Evolutionary conservation across 2,888 invertebrate genomes (phyloP).

Genomic region (Panopea generosa): DNA sequence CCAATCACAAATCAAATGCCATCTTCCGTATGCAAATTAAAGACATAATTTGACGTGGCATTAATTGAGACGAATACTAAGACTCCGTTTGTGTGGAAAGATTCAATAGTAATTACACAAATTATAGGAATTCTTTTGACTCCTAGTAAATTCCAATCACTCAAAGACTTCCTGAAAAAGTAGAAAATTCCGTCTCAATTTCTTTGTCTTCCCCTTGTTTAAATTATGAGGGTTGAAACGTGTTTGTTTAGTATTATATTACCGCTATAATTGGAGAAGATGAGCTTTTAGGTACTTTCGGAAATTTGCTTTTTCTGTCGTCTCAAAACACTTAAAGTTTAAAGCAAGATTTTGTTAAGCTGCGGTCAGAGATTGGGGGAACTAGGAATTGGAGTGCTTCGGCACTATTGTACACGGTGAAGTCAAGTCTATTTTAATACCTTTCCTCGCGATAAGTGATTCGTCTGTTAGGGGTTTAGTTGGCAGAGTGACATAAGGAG

Average conservation of each 20-base stretch:
- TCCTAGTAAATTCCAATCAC: slow-evolving; percentile 45
- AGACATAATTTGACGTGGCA: slow-evolving; percentile 56
- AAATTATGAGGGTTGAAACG: slow-evolving; percentile 34
- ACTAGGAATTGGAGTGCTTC: too few relatives aligned
- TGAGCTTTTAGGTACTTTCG: neutral
- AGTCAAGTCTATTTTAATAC: too few relatives aligned
- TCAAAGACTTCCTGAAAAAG: slow-evolving; percentile 18
- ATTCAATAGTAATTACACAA: slow-evolving; percentile 48
- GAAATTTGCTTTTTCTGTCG: too few relatives aligned
- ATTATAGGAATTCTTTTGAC: slow-evolving; percentile 28
- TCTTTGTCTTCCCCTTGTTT: slow-evolving; percentile 18
- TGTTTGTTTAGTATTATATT: slow-evolving; percentile 21
- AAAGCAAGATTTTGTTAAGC: too few relatives aligned
- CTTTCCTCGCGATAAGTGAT: too few relatives aligned
- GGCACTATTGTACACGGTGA: too few relatives aligned
- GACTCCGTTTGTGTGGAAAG: slow-evolving; percentile 40
- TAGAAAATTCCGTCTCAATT: slow-evolving; percentile 34
- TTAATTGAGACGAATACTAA: slow-evolving; percentile 61
- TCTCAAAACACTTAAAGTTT: too few relatives aligned
- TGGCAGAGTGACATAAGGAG: too few relatives aligned
- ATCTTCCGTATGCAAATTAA: slow-evolving; percentile 60
- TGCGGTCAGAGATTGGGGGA: too few relatives aligned
- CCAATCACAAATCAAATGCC: slow-evolving; percentile 25
- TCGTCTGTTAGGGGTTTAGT: too few relatives aligned
- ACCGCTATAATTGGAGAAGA: slow-evolving; percentile 1